Conservation (phyloP, 2,113 vertebrate genomes). For the Melanostigma gelatinosum region DNA sequence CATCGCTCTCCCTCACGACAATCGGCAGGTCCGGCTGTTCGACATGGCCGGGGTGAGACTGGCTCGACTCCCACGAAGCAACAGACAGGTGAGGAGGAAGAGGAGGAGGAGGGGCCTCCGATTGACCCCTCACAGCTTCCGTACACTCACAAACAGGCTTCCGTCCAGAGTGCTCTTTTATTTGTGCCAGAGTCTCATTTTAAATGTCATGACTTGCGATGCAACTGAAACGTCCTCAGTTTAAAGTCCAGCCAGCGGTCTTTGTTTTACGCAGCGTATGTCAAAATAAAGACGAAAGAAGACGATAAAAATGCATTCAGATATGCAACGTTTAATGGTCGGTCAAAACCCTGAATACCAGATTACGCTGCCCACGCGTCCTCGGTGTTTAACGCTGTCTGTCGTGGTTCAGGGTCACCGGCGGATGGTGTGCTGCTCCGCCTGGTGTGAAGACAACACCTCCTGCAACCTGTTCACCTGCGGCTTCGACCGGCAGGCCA, state of each 20-base stretch:
- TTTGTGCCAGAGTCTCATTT: too few relatives aligned
- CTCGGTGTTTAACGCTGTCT: neutral
- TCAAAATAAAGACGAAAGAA: neutral
- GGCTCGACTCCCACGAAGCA: conserved; percentile 94
- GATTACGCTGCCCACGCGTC: neutral
- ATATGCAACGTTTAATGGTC: neutral
- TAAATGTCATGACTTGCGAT: too few relatives aligned
- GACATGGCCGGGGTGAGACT: conserved; percentile 96
- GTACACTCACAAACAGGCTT: too few relatives aligned
- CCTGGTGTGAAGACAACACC: conserved; percentile 94
- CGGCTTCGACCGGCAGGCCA: conserved; percentile 96
- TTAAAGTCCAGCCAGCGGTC: neutral
- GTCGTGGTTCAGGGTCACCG: conserved; percentile 89
- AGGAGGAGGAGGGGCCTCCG: neutral
- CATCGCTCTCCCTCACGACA: conserved; percentile 98
- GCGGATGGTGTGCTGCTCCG: conserved; percentile 96
- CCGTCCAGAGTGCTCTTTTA: too few relatives aligned
- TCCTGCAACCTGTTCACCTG: conserved; percentile 96
- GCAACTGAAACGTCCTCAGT: too few relatives aligned
- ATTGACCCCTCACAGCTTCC: neutral
- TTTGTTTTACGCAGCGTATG: neutral
- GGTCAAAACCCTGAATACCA: neutral
- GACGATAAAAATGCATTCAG: neutral
- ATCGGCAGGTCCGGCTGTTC: conserved; percentile 95
- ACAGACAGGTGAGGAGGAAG: conserved; percentile 75